Conservation (phyloP, 2,888 invertebrate species). For the Cynaeus angustus region DNA sequence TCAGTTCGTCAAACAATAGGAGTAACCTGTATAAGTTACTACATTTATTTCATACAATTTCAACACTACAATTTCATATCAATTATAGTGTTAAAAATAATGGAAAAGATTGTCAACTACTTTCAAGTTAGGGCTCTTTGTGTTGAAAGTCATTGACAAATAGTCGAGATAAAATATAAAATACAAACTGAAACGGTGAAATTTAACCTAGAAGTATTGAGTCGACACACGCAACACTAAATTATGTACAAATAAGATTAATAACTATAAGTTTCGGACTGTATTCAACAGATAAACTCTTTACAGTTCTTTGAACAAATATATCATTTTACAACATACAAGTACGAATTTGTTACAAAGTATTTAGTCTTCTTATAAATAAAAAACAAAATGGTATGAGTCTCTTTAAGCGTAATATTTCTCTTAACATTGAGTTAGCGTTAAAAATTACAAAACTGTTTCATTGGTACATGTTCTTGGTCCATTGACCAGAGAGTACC, state of each 20-base stretch:
- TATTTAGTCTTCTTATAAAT: conserved; percentile 47
- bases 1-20: conserved; percentile 34
- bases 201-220: conserved; percentile 34
- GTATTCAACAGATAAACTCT: conserved; percentile 29
- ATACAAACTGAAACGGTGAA: conserved; percentile 23
- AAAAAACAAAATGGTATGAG: conserved; percentile 44
- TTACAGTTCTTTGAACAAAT: conserved; percentile 32
- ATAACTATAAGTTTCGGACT: conserved; percentile 8
- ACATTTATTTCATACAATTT: conserved; percentile 27
- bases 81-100: conserved; percentile 43
- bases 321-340: conserved; percentile 33
- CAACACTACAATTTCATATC: conserved; percentile 35
- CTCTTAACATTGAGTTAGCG: conserved; percentile 35
- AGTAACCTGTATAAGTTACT: conserved; percentile 26
- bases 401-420: conserved; percentile 50
- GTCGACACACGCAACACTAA: conserved; percentile 45
- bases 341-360: conserved; percentile 39
- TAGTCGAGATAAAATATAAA: conserved; percentile 25
- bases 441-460: conserved; percentile 79
- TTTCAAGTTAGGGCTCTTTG: conserved; percentile 67
- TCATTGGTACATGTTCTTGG: conserved; percentile 89
- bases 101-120: conserved; percentile 57
- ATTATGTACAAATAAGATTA: conserved; percentile 48
- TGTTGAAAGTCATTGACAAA: conserved; percentile 64
- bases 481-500: conserved; percentile 88